Base-by-base conservation (phyloP, 2,113 vertebrate genomes). In the Lophochroa leadbeateri region DNA sequence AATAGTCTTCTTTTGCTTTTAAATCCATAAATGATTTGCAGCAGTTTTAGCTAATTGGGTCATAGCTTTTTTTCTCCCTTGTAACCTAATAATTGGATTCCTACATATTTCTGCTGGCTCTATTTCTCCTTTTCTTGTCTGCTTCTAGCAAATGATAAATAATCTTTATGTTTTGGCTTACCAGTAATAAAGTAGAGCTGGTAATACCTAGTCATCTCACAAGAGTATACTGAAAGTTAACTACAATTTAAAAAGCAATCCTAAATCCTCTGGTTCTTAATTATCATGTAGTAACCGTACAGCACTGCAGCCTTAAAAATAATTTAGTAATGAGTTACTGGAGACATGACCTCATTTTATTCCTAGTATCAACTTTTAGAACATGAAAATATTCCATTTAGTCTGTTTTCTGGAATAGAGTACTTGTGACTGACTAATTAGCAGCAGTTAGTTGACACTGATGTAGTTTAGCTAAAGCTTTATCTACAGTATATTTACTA, bases 341-440 rank as follows among this genome's bases (percentile, higher is more conserved):
- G 83, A 94, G 44, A 57, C 12, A 21, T 79, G 77, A 92, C 77
- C 86, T 95, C 39, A 65, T 94, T 96, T 94, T 60, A 76, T 67
- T 87, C 75, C 70, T 25, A 35, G 20, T 79, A 61, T 52, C 28
- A 91, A 4, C 52, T 82, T 86, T 85, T 57, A 60, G 52, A 67
- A 58, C 21, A 11, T 52, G 43, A 88, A 90, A 78, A 88, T 69
- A 6, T 61, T 88, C 33, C 9, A 27, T 74, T 90, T 50, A 2
- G 33, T 63, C 60, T 13, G 7, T 82, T 82, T 88, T 78, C 82
- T 82, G 47, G 63, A 65, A 61, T 2, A 47, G 39, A 75, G 37
- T 75, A 50, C 63, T 88, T 57, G 46, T 70, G 19, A 74, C 55
- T 44, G 61, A 50, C 39, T 76, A n/a, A 75, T 78, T 86, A 91